Percentiles rank a stretch among this genome's conserved stretches.
phyloP scores from a whole-genome alignment of 2,888 invertebrate genomes.

The Lamproptera curius region DNA sequence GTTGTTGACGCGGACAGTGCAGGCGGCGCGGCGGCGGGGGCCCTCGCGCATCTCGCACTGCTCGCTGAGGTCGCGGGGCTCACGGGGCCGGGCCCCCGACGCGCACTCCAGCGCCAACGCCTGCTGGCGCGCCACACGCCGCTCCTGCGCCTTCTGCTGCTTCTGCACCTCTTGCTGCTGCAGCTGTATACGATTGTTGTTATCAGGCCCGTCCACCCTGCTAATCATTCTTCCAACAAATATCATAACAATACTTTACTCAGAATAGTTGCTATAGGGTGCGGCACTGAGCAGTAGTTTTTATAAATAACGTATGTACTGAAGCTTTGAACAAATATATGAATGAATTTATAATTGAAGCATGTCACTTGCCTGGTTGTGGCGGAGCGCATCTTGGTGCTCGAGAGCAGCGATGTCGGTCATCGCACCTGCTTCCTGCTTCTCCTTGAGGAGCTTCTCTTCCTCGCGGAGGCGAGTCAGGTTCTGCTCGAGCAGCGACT shows the following conservation, averaged over 20 bases:
- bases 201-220: too few relatives aligned
- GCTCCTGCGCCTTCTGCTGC: conserved; percentile 41
- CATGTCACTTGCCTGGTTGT: conserved; percentile 59
- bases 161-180: conserved; percentile 57
- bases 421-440: conserved; percentile 77
- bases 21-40: conserved; percentile 48
- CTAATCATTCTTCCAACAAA: too few relatives aligned
- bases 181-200: too few relatives aligned
- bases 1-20: conserved; percentile 69
- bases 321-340: too few relatives aligned
- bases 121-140: conserved; percentile 27
- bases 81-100: conserved; percentile 32
- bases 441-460: conserved; percentile 85
- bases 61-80: conserved; percentile 26
- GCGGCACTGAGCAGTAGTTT: too few relatives aligned
- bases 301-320: too few relatives aligned
- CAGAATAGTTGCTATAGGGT: too few relatives aligned
- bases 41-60: conserved; percentile 23
- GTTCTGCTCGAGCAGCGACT: conserved; percentile 55
- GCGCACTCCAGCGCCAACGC: conserved; percentile 23
- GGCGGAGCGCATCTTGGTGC: conserved; percentile 58
- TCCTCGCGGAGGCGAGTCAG: conserved; percentile 78
- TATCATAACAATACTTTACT: too few relatives aligned
- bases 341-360: too few relatives aligned
- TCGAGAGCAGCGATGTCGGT: conserved; percentile 63